Evolutionary conservation across 2,888 invertebrate genomes (phyloP), one percentile per base, ranked within the genome.

Genomic region (Panopea generosa): DNA sequence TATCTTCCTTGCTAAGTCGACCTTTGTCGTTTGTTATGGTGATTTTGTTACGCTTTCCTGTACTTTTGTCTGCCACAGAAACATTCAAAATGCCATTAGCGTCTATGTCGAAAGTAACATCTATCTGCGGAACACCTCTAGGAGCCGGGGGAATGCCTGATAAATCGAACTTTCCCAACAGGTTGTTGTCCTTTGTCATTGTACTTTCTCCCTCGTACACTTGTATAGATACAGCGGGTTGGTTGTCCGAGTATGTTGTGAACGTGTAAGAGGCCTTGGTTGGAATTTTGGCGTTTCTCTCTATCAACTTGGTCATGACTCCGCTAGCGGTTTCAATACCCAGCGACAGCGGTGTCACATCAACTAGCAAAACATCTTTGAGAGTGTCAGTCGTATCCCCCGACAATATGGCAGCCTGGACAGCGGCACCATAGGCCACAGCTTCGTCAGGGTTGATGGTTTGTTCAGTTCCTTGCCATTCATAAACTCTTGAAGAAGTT

Each of bases 131-230:
- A 1, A 90, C 86, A 40, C 90, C 90, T 53, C 90, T 77, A 27
- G 90, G 89, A 6, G 90, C 90, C 20, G 90, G 89, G 22, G 91
- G 90, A 26, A 91, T 90, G 26, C 90, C 90, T 16, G 78, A 82
- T 62, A 91, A 80, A 26, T 90, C 89, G 70, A 90, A 90, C 22
- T 65, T 73, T 18, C 90, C 90, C 6, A 90, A 76, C 14, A 80
- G 56, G 73, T 97, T 97, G 94, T 98, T 98, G 92, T 98, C 97
- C 92, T 96, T 97, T 87, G 98, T 97, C 98, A 98, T 97, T 61
- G 97, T 97, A 86, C 98, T 95, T 94, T 98, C 98, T 74, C 97
- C 98, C 94, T 98, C 97, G 91, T 96, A 98, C 1, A 98, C 97
- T 57, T 88, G 87, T 33, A 89, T 87, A 50, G 69, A 75, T 14